These are phyloP conservation scores for Tenthredo scrophulariae DNA, from an alignment of 2,888 invertebrate genomes.

Conservation along the genomic window DNA sequence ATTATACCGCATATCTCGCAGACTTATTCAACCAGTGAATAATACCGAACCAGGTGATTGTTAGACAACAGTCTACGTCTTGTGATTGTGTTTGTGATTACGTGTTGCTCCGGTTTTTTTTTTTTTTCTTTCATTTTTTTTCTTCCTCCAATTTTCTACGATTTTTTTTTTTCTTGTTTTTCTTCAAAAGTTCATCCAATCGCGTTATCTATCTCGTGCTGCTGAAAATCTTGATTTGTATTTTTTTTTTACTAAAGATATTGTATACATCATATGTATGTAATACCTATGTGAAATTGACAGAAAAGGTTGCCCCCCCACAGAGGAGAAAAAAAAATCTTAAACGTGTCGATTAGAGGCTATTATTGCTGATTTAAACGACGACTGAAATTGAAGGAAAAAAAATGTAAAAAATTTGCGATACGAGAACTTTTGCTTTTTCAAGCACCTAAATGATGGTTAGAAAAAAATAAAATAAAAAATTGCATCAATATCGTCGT, in stretches of 20 bases:
- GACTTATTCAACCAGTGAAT: slow-evolving; percentile 36
- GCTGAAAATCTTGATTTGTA: neutral
- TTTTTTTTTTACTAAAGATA: neutral
- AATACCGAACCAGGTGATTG: slow-evolving; percentile 48
- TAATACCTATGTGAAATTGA: neutral
- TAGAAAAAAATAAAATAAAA: neutral
- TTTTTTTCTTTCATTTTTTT: neutral
- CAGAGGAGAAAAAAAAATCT: neutral
- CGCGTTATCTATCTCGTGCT: neutral
- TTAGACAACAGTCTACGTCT: slow-evolving; percentile 38
- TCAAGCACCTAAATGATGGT: neutral
- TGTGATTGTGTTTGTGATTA: slow-evolving; percentile 53
- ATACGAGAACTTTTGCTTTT: neutral
- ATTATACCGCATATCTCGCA: neutral
- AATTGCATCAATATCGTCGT: slow-evolving; percentile 1
- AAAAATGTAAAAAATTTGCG: neutral
- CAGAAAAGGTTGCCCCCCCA: slow-evolving; percentile 18
- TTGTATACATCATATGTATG: neutral
- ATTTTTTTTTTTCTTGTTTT: neutral
- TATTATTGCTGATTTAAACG: neutral
- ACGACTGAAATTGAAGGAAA: neutral
- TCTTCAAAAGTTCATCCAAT: neutral
- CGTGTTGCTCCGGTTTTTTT: slow-evolving; percentile 35
- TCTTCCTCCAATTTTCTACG: neutral
- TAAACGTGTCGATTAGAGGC: neutral